phyloP scores from a whole-genome alignment of 1,140 invertebrate genomes.

The Tyrophagus putrescentiae region DNA sequence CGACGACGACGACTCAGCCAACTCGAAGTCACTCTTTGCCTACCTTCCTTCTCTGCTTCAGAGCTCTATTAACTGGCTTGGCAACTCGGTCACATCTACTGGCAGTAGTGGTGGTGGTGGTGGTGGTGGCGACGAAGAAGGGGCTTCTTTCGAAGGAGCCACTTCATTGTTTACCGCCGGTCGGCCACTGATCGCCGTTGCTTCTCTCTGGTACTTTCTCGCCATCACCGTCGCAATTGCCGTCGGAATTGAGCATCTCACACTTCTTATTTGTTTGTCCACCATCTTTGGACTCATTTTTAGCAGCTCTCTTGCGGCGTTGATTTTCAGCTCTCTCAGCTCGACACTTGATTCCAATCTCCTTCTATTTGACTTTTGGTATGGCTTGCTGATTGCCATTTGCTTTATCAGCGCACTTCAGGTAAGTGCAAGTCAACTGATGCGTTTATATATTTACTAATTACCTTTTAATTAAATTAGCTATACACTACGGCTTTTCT shows the following conservation, averaged over 20 bases:
- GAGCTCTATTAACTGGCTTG: constrained; percentile 3
- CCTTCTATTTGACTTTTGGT: background rate
- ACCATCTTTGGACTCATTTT: background rate
- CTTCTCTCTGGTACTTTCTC: background rate
- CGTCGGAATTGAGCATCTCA: constrained; percentile 1
- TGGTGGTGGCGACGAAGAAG: too few relatives aligned
- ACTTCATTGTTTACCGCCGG: background rate
- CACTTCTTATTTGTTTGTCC: background rate
- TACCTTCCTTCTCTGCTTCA: background rate
- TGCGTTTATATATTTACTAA: background rate
- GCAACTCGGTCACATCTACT: background rate
- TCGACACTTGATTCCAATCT: background rate
- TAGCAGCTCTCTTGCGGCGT: background rate
- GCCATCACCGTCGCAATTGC: background rate
- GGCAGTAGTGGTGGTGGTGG: too few relatives aligned
- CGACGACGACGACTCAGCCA: too few relatives aligned
- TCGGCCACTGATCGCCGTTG: background rate
- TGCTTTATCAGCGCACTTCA: background rate
- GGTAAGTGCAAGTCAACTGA: background rate
- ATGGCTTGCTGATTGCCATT: background rate
- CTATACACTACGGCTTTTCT: background rate
- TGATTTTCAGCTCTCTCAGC: background rate
- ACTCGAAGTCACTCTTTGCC: background rate
- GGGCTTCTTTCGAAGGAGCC: too few relatives aligned
- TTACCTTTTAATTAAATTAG: background rate